These are phyloP conservation scores for Drosophila grimshawi DNA, from an alignment of 1,140 invertebrate genomes.

Conservation along the genomic window DNA sequence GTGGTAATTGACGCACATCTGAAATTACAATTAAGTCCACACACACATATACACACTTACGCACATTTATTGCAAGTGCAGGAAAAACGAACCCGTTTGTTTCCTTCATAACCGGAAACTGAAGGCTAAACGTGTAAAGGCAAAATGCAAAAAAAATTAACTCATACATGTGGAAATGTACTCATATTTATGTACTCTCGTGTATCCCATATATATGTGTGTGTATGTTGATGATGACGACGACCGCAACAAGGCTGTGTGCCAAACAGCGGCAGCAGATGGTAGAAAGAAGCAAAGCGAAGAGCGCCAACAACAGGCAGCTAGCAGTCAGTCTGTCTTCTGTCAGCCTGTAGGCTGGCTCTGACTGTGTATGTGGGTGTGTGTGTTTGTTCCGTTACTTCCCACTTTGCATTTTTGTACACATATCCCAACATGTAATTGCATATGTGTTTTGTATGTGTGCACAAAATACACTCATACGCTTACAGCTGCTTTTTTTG, in stretches of 20 bases:
- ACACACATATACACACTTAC: slow-evolving; percentile 23
- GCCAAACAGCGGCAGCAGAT: slow-evolving; percentile 49
- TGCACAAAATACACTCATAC: slow-evolving; percentile 7
- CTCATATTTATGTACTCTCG: slow-evolving; percentile 9
- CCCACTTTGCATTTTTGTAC: slow-evolving; percentile 33
- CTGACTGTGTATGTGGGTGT: neutral
- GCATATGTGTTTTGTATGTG: neutral
- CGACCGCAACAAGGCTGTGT: slow-evolving; percentile 45
- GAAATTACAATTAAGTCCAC: slow-evolving; percentile 74
- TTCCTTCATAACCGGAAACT: slow-evolving; percentile 83
- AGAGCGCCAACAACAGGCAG: slow-evolving; percentile 29
- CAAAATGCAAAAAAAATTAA: slow-evolving; percentile 55
- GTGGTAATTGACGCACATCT: slow-evolving; percentile 73
- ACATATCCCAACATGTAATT: slow-evolving; percentile 17
- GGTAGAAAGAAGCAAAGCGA: slow-evolving; percentile 30
- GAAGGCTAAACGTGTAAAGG: slow-evolving; percentile 79
- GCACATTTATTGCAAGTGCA: slow-evolving; percentile 50
- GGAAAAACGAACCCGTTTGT: slow-evolving; percentile 66
- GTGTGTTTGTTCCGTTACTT: slow-evolving; percentile 36
- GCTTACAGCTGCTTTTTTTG: slow-evolving; percentile 11
- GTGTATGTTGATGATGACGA: slow-evolving; percentile 25
- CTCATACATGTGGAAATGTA: slow-evolving; percentile 28
- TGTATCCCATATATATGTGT: slow-evolving; percentile 7
- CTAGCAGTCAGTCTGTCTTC: slow-evolving; percentile 24
- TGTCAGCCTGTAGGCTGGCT: slow-evolving; percentile 33